Base-by-base conservation (phyloP, 2,888 invertebrate genomes). In the Drosophila multiciliata region DNA sequence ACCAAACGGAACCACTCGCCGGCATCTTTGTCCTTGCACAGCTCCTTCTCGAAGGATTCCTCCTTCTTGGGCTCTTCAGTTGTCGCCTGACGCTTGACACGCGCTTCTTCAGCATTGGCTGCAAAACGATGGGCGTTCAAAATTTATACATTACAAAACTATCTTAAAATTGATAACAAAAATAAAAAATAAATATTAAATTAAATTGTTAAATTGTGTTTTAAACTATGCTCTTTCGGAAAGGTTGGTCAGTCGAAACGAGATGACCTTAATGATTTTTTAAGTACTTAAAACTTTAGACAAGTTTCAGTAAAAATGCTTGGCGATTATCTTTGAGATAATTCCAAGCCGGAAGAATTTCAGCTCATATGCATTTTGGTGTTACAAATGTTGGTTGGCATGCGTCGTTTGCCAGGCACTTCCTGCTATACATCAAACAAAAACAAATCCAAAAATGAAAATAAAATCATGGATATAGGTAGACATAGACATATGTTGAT, bases 1-100 rank as follows among this genome's bases (percentile, higher is more conserved):
- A 97, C 96, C 92, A 98, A 94, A 91, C 98, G 96, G 95, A 98
- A 98, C 98, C 98, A 98, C 94, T 98, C 98, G 78, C 98, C 98
- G 60, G 98, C 98, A 94, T 97, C 98, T 94, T 97, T 98, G 94
- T 97, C 97, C 94, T 97, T 97, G 94, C 98, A 98, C 87, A 98
- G 95, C 93, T 97, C 98, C 92, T 94, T 95, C 93, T 98, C 97
- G 93, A 97, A 96, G 93, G 96, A 97, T 90, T 97, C 97, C 90
- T 97, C 97, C 94, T 97, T 97, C 94, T 97, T 97, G 82, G 96
- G 95, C 67, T 96, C 95, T 92, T 96, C 95, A 73, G 96, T 96
- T 75, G 96, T 95, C 50, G 96, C 95, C 92, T 96, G 96, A 90
- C 96, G 94, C 93, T 95, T 95, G 90, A 95, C 95, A 91, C 96